Base-by-base conservation (phyloP, 2,797 vertebrate species). In the Danionella dracula region DNA sequence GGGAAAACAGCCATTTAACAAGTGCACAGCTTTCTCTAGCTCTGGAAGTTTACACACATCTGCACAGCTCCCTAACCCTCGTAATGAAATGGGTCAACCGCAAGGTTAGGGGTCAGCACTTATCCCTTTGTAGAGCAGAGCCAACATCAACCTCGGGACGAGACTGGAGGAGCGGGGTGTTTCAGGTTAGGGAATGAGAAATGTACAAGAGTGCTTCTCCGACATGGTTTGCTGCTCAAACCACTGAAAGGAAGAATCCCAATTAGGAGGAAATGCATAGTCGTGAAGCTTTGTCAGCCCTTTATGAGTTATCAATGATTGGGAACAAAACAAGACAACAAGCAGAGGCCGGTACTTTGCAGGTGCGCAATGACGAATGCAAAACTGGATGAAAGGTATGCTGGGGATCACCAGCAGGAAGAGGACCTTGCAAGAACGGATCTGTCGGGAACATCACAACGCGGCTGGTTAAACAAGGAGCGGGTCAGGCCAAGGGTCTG, bases 1-100 rank as follows among this genome's bases (percentile, higher is more conserved):
- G 66, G 79, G 81, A 84, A 85, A 86, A 83, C 78, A 81, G 70
- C 83, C 71, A 73, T 87, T 87, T 88, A 87, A 85, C 83, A 85
- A 86, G 85, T 40, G 84, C 80, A 84, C 84, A 83, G 78, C 85
- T 71, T 80, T 89, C 86, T 86, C 76, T 77, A 78, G 79, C 84
- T 66, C 77, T 72, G 72, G 82, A 90, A 90, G 88, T 90, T 90
- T 90, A 90, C 86, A 83, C 86, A 90, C 88, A 89, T 89, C 88
- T 90, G 87, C 89, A 83, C 84, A 82, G 76, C 82, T 76, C 78
- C 86, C 82, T 88, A 84, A 88, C 85, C 86, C 79, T 79, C 86
- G 83, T 74, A 83, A 85, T 84, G 84, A 84, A 83, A 69, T 34
- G 78, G 86, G 88, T 87, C 87, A 86, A 55, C 50, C 66, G 68